Evolutionary conservation across 2,888 invertebrate genomes (phyloP), one percentile per base, ranked within the genome.

Genomic region (Cybosia mesomella): DNA sequence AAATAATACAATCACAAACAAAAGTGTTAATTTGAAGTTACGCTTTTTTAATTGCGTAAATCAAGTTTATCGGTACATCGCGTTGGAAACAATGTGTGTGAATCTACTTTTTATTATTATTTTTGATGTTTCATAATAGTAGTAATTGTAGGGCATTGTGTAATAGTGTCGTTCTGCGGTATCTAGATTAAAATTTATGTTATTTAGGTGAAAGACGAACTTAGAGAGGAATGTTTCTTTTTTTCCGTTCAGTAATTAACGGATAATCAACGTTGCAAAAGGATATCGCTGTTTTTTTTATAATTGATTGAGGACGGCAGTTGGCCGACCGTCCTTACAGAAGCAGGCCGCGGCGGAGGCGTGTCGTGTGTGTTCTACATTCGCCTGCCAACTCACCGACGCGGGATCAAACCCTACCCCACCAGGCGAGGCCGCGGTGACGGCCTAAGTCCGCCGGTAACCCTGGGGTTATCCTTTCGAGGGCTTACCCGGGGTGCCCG

Each of bases 31-130:
- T 81, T 83, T 75, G 69, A 72, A 68, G 70, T 75, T 66, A 73
- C 77, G 77, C 76, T 76, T 76, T 76, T 77, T 76, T 82, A 81
- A 83, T 82, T 81, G 76, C 83, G 76, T 76, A 77, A 82, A 79
- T 65, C 60, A 59, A 69, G 68, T 73, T 75, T 80, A 84, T 84
- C 82, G 66, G 70, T 15, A 59, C 60, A 82, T 77, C 79, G 69
- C 32, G 55, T 57, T 53, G 66, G 58, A 76, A 81, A 82, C 82
- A 80, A 84, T 81, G 68, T 74, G 71, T 75, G 74, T 69, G 82
- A 79, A 76, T 76, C 77, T 75, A 75, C 73, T 72, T 76, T 77
- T 79, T 78, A 80, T 73, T 75, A 74, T 43, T 49, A 49, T 63
- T 72, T 24, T 21, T 67, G 34, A 49, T 58, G 75, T 84, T 80